A percentile compares a stretch with the other conserved stretches of the same genome.
Evolutionary conservation across 1,140 invertebrate genomes (phyloP).

Genomic region (Dreissena rostriformis): DNA sequence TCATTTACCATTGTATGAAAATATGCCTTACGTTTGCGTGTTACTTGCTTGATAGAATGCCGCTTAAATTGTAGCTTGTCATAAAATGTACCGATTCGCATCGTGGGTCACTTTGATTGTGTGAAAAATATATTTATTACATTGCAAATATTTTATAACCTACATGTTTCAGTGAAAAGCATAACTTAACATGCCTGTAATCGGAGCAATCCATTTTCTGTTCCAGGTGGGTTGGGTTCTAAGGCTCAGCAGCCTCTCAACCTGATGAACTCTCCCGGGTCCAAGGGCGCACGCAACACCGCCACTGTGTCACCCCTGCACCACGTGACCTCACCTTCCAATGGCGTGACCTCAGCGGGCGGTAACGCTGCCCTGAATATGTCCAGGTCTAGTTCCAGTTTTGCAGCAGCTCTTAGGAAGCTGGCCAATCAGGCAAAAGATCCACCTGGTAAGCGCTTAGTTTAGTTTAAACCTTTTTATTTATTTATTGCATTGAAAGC

Average conservation of each 20-base stretch:
- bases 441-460: constrained; percentile 68
- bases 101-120: no score
- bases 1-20: no score
- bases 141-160: no score
- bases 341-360: constrained; percentile 68
- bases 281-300: constrained; percentile 75
- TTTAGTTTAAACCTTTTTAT: no score
- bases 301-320: constrained; percentile 78
- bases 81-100: no score
- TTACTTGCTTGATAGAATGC: no score
- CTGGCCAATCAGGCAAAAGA: constrained; percentile 89
- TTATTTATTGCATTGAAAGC: no score
- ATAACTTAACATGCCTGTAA: no score
- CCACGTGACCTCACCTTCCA: constrained; percentile 76
- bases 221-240: constrained; percentile 76
- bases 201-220: constrained; percentile 29
- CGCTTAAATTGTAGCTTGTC: no score
- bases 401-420: constrained; percentile 90
- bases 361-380: constrained; percentile 72
- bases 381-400: constrained; percentile 82
- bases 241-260: constrained; percentile 78
- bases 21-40: no score
- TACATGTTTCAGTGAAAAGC: no score
- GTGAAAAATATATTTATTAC: no score
- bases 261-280: constrained; percentile 74